Evolutionary conservation across 2,113 vertebrate genomes (phyloP).

Genomic region (Archocentrus centrarchus): DNA sequence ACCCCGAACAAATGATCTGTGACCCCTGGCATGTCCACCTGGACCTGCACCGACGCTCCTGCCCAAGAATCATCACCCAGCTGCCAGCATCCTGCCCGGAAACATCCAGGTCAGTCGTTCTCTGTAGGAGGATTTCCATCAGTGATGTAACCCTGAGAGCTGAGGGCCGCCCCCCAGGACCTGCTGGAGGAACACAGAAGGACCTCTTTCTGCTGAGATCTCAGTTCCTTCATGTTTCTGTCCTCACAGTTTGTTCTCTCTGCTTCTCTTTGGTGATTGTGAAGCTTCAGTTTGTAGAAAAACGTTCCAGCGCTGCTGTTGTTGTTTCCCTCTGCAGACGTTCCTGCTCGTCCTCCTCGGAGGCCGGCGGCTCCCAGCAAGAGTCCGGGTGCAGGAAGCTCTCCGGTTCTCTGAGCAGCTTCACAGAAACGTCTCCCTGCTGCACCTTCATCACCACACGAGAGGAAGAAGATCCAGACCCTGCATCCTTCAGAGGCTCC

Average conservation of each 20-base stretch:
- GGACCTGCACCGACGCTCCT: constrained; percentile 73
- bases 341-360: neutral
- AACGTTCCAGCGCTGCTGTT: neutral
- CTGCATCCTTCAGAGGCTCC: neutral
- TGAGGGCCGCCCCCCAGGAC: rapidly evolving
- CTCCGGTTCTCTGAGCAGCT: neutral
- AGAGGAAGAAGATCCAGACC: neutral
- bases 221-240: too few species aligned
- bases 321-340: constrained; percentile 17
- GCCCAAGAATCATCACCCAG: neutral
- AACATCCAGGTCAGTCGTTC: constrained; percentile 1
- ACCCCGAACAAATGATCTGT: neutral
- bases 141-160: neutral
- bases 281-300: neutral
- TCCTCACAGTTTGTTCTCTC: neutral
- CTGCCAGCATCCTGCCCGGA: neutral
- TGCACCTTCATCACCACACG: neutral
- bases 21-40: constrained; percentile 82
- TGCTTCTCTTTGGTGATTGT: neutral
- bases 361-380: rapidly evolving
- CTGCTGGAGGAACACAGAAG: neutral
- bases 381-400: neutral
- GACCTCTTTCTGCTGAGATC: neutral
- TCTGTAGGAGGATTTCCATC: neutral
- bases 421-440: neutral